Percentiles rank a stretch among this genome's conserved stretches.
phyloP scores from a whole-genome alignment of 2,888 invertebrate genomes.

The Poecilobothrus nobilitatus region DNA sequence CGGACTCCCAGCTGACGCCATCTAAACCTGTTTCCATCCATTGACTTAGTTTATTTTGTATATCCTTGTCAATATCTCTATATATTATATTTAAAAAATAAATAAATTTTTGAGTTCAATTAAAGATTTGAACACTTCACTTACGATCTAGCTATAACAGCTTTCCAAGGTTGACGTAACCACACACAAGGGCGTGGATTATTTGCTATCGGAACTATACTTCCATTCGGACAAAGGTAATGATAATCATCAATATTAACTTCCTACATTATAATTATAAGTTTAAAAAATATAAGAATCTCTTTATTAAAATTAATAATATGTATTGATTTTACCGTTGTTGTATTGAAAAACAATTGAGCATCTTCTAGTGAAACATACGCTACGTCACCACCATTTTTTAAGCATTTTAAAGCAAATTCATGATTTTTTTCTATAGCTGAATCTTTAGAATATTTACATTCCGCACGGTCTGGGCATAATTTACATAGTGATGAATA shows the following conservation, averaged over 20 bases:
- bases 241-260: conserved; percentile 25
- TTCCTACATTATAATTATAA: conserved; percentile 10
- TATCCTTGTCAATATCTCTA: background rate
- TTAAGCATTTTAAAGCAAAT: conserved; percentile 50
- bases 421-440: conserved; percentile 33
- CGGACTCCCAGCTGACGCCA: background rate
- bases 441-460: conserved; percentile 29
- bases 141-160: conserved; percentile 41
- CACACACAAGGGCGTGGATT: conserved; percentile 49
- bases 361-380: conserved; percentile 45
- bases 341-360: conserved; percentile 12
- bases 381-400: conserved; percentile 49
- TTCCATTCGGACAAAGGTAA: conserved; percentile 37
- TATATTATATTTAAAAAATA: background rate
- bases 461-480: conserved; percentile 16
- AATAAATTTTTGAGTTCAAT: too few relatives aligned
- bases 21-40: background rate
- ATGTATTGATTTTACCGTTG: background rate
- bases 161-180: conserved; percentile 54
- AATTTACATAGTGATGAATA: conserved; percentile 51
- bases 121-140: too few relatives aligned
- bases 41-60: background rate
- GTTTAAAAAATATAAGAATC: background rate
- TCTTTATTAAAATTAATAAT: background rate
- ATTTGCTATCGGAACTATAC: conserved; percentile 25